Evolutionary conservation across 2,113 vertebrate species (phyloP).

Genomic region (Emydura subglobosa): DNA sequence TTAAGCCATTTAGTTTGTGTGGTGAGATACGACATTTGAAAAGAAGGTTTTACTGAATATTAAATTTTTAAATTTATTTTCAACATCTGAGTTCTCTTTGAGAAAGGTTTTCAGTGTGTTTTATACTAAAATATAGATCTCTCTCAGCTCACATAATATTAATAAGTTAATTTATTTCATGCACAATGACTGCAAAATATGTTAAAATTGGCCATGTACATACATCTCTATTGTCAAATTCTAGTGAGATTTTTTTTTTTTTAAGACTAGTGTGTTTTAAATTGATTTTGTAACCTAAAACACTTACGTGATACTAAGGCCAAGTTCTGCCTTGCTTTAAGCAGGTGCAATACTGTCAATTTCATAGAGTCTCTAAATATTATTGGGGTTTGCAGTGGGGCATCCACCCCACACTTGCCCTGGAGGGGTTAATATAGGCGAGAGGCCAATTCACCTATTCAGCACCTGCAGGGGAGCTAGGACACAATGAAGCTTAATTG

Average conservation of each 20-base stretch:
- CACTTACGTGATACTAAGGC: not conserved
- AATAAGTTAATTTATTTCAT: not conserved
- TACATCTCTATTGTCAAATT: not conserved
- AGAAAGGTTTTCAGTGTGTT: not conserved
- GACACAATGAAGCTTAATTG: not conserved
- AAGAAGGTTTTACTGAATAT: not conserved
- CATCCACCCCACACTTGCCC: not conserved
- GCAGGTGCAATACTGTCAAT: not conserved
- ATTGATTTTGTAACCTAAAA: not conserved
- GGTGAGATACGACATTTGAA: not conserved
- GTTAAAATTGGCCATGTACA: not conserved
- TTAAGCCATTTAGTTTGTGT: not conserved
- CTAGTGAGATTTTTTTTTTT: not conserved
- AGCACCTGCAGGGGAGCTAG: not conserved
- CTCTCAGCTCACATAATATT: not conserved
- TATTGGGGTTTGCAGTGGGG: not conserved
- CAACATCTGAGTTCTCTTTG: not conserved
- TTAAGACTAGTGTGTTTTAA: not conserved
- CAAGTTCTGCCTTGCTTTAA: not conserved
- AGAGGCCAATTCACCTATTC: not conserved
- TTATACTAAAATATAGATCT: not conserved
- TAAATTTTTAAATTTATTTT: conserved; percentile 32
- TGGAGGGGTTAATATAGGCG: not conserved
- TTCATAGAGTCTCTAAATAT: not conserved
- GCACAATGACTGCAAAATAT: not conserved